Percentiles rank a stretch among this genome's conserved stretches.
phyloP scores from a whole-genome alignment of 2,797 vertebrate genomes.

The Diglossa cyanea region DNA sequence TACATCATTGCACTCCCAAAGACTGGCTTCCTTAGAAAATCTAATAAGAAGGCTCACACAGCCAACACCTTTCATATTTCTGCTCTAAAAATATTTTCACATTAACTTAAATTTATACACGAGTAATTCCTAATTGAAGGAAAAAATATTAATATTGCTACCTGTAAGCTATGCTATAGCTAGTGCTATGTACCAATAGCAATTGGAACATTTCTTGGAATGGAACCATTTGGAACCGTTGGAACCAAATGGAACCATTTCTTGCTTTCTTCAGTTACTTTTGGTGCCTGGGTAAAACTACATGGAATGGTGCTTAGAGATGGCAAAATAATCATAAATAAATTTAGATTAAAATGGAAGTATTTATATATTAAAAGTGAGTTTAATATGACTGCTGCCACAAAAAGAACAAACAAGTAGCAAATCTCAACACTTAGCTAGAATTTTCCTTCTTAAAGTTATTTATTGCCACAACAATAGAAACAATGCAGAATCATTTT shows the following conservation, averaged over 20 bases:
- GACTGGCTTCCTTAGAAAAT: neutral
- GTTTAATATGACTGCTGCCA: neutral
- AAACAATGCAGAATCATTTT: neutral
- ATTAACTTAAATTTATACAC: neutral
- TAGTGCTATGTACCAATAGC: neutral
- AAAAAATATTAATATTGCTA: neutral
- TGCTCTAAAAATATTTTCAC: neutral
- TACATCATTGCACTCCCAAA: neutral
- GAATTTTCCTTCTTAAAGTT: neutral
- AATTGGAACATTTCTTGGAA: too few relatives aligned
- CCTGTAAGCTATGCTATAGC: neutral
- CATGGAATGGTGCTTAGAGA: neutral
- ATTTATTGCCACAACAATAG: neutral
- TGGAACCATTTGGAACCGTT: too few relatives aligned
- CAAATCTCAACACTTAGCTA: neutral
- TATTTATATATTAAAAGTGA: neutral
- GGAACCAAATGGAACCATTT: neutral
- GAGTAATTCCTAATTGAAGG: neutral
- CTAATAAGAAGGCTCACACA: neutral
- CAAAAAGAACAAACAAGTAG: neutral
- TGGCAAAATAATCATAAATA: neutral
- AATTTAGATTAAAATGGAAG: neutral
- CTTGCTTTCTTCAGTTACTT: neutral
- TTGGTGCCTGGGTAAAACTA: neutral
- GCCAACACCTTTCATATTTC: neutral